Base-by-base conservation (phyloP, 2,888 invertebrate species). In the Clepsis dumicolana region DNA sequence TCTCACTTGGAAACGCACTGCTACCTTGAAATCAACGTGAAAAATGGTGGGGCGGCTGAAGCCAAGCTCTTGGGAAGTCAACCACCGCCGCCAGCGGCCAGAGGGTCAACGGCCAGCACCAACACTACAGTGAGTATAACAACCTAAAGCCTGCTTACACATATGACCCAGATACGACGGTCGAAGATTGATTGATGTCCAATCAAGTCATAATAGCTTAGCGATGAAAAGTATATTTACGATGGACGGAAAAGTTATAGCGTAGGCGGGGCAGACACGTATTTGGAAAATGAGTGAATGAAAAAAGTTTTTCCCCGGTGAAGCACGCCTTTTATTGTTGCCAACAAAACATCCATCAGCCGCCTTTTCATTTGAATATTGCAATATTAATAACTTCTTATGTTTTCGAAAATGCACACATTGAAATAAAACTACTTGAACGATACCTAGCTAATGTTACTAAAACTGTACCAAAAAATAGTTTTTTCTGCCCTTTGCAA, bases 1-100 rank as follows among this genome's bases (percentile, higher is more conserved):
- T 97, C 96, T 38, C 97, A 98, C 84, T 93, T 98, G 77, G 97
- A 97, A 84, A 96, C 96, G 65, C 97, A 96, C 80, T 96, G 96
- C 82, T 96, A 96, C 83, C 89, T 96, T 81, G 96, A 96, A 84
- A 95, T 96, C 75, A 95, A 96, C 75, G 95, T 96, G 53, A 96
- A 96, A 83, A 96, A 96, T 78, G 96, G 96, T 5, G 96, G 95
- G 1, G 89, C 94, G 72, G 86, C 94, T n/a, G 94, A 94, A 72
- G 93, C 94, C 4, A 92, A 91, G 71, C 81, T 94, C 8, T 73
- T 94, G 71, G 93, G 87, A 8, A 84, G 77, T 64, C 90, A 91
- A 74, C 77, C 86, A 0, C 71, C 79, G 70, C 85, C 85, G 72
- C 88, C 82, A 74, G 94, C 87, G 82, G 94, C 86, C 86, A 94